A percentile compares a stretch with the other conserved stretches of the same genome.
These are phyloP conservation scores for Struthio camelus DNA, from an alignment of 2,113 vertebrate species.

Conservation along the genomic window DNA sequence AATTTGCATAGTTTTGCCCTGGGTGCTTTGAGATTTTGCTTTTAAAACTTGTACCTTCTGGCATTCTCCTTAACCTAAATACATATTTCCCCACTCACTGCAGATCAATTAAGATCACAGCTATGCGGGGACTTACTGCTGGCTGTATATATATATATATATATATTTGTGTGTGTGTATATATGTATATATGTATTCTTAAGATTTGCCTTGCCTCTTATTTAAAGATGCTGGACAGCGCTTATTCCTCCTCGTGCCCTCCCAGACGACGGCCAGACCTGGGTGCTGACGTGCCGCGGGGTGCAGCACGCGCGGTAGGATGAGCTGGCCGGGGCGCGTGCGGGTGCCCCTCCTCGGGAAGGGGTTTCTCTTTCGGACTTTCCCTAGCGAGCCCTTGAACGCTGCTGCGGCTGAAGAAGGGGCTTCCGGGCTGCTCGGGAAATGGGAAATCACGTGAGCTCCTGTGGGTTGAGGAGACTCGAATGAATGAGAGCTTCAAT, in stretches of 20 bases:
- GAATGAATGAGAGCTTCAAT: background rate
- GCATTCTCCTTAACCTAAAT: slow-evolving; percentile 31
- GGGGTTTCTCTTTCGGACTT: background rate
- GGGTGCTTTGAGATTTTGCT: slow-evolving; percentile 20
- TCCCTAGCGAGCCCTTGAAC: background rate
- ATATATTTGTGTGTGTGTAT: background rate
- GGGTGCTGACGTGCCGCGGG: background rate
- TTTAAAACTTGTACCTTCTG: background rate
- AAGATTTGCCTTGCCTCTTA: background rate
- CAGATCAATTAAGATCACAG: background rate
- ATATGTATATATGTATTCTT: background rate
- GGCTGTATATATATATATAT: background rate
- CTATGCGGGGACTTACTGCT: background rate
- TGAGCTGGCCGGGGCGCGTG: no score
- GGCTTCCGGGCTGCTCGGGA: background rate
- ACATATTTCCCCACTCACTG: background rate
- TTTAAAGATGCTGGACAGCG: background rate
- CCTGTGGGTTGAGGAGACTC: background rate
- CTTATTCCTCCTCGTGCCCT: background rate
- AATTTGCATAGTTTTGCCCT: slow-evolving; percentile 12
- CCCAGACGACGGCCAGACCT: background rate
- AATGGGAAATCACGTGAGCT: background rate
- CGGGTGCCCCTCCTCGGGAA: background rate
- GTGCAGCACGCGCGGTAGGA: background rate
- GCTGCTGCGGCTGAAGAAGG: background rate